These are phyloP conservation scores for Silurus aristotelis DNA, from an alignment of 2,797 vertebrate species.

Conservation along the genomic window DNA sequence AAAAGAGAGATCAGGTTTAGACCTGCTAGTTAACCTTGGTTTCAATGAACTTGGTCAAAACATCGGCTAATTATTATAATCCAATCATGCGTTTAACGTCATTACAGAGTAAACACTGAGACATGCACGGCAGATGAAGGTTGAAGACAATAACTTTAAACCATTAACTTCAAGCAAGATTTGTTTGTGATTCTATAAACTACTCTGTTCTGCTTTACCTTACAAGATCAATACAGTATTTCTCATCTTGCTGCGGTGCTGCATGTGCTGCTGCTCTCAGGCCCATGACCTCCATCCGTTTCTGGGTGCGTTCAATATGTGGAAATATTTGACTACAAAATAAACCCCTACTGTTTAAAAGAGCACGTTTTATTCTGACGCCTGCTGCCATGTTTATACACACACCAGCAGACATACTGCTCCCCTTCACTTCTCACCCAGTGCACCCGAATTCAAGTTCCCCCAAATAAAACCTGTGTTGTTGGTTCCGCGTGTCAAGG, in stretches of 20 bases:
- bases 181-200: background rate
- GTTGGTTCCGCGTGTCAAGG: background rate
- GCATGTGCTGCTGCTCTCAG: slow-evolving; percentile 53
- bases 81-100: background rate
- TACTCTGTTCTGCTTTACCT: slow-evolving; percentile 61
- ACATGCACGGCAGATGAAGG: background rate
- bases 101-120: background rate
- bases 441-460: slow-evolving; percentile 49
- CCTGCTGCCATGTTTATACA: slow-evolving; percentile 67
- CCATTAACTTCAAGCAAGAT: background rate
- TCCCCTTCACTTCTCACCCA: slow-evolving; percentile 65
- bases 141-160: background rate
- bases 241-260: slow-evolving; percentile 58
- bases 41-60: background rate
- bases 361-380: slow-evolving; percentile 56
- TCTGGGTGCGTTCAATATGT: slow-evolving; percentile 21
- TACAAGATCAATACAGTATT: slow-evolving; percentile 73
- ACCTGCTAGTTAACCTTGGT: background rate
- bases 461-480: background rate
- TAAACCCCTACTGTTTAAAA: slow-evolving; percentile 51
- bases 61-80: background rate
- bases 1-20: background rate
- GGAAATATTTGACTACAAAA: slow-evolving; percentile 41
- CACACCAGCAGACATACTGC: background rate
- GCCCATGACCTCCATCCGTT: slow-evolving; percentile 50